Conservation (phyloP, 2,888 invertebrate species). For the Xanthorhoe designata region DNA sequence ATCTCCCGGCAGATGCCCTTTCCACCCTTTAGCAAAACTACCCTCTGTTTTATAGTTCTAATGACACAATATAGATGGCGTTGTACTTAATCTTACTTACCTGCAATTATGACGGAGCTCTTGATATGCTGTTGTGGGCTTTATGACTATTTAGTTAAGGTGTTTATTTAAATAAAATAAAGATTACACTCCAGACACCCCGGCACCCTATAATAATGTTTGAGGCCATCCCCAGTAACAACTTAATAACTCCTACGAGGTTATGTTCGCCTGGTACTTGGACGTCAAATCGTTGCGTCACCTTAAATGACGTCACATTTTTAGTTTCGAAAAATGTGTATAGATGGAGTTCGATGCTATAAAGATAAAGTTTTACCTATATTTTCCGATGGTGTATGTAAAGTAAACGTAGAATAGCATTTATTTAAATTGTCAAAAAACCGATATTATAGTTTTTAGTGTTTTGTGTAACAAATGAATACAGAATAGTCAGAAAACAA, state of each 20-base stretch:
- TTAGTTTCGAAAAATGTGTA: neutral
- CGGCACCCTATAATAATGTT: neutral
- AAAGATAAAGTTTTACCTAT: too few species aligned
- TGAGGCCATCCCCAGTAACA: neutral
- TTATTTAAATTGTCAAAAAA: too few species aligned
- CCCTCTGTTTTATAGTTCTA: conserved; percentile 17
- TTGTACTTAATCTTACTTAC: neutral
- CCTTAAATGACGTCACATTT: conserved; percentile 18
- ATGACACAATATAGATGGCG: conserved; percentile 43
- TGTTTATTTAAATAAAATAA: conserved; percentile 2
- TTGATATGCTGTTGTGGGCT: neutral
- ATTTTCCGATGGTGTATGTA: too few species aligned
- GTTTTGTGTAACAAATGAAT: too few species aligned
- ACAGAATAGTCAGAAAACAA: neutral
- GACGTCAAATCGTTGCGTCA: conserved; percentile 15
- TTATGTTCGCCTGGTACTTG: conserved; percentile 13
- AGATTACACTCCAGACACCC: neutral
- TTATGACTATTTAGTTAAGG: neutral
- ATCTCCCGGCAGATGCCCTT: neutral
- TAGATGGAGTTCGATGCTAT: neutral
- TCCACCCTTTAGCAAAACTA: neutral
- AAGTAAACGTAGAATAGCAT: too few species aligned
- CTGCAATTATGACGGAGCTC: neutral
- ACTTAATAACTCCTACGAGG: neutral
- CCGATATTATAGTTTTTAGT: too few species aligned